Conservation (phyloP, 2,888 invertebrate species). For the Andrena dorsata region DNA sequence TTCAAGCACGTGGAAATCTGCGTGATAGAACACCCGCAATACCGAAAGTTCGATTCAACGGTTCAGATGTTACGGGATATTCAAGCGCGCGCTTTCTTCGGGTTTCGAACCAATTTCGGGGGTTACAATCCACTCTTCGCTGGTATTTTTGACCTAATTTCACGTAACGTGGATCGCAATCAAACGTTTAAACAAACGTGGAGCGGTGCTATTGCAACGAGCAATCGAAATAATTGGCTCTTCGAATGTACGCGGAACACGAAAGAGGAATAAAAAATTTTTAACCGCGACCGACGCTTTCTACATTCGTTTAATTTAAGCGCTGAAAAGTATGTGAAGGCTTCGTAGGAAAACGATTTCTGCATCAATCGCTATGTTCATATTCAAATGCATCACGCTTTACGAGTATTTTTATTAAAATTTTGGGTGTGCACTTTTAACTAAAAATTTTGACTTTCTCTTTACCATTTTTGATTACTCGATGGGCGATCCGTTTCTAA, state of each 20-base stretch:
- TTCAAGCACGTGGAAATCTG: background rate
- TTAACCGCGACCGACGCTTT: background rate
- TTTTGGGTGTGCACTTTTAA: background rate
- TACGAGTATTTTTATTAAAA: background rate
- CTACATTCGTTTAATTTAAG: background rate
- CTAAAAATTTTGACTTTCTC: background rate
- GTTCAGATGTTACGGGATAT: background rate
- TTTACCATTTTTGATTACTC: background rate
- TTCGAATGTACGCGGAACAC: background rate
- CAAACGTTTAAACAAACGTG: constrained; percentile 18
- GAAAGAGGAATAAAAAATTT: background rate
- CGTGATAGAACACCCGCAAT: background rate
- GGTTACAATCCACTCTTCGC: background rate
- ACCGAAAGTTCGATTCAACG: background rate
- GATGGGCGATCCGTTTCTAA: too few species aligned
- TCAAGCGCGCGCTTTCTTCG: background rate
- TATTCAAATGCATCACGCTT: background rate
- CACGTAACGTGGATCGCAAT: background rate
- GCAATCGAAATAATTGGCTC: constrained; percentile 1
- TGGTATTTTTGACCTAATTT: constrained; percentile 23
- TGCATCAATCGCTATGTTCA: background rate
- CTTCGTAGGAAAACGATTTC: background rate
- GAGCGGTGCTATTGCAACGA: background rate
- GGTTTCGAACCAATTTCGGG: constrained; percentile 8
- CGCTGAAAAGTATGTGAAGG: background rate